Conservation (phyloP, 2,797 vertebrate genomes). For the Basileuterus tristriatus region DNA sequence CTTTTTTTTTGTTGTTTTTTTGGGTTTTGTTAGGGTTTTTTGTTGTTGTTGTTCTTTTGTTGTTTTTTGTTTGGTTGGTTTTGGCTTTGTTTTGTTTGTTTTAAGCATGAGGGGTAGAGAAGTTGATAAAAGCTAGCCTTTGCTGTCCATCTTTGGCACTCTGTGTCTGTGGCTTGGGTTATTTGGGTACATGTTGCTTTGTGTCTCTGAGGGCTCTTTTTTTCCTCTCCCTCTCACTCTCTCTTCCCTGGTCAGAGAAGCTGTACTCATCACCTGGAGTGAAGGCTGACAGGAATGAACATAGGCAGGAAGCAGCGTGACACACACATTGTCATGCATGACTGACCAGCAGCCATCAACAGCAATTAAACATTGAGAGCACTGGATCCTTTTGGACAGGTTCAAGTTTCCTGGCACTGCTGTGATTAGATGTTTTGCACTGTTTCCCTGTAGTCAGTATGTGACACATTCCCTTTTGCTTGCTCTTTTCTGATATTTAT, state of each 20-base stretch:
- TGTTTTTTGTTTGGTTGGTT: neutral
- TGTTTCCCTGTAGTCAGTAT: slow-evolving; percentile 79
- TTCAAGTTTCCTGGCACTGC: slow-evolving; percentile 84
- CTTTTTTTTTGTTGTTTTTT: neutral
- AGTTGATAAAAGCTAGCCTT: neutral
- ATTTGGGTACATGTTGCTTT: slow-evolving; percentile 16
- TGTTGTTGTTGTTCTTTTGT: neutral
- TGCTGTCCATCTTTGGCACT: neutral
- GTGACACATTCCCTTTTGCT: slow-evolving; percentile 74
- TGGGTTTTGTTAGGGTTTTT: neutral
- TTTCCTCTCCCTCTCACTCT: neutral
- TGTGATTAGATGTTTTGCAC: slow-evolving; percentile 82
- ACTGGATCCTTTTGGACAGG: slow-evolving; percentile 83
- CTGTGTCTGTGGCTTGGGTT: neutral
- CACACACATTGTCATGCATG: slow-evolving; percentile 80
- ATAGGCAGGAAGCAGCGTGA: slow-evolving; percentile 79
- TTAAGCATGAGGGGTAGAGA: neutral
- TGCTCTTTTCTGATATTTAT: slow-evolving; percentile 78
- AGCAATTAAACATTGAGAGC: slow-evolving; percentile 81
- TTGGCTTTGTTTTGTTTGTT: neutral
- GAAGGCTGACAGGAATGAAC: slow-evolving; percentile 83
- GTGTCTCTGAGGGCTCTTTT: slow-evolving; percentile 27
- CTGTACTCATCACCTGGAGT: slow-evolving; percentile 82
- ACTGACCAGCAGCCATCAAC: slow-evolving; percentile 82
- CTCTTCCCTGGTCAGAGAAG: slow-evolving; percentile 48